Percentiles rank a stretch among this genome's conserved stretches.
Evolutionary conservation across 2,888 invertebrate genomes (phyloP).

Genomic region (Idaea straminata): DNA sequence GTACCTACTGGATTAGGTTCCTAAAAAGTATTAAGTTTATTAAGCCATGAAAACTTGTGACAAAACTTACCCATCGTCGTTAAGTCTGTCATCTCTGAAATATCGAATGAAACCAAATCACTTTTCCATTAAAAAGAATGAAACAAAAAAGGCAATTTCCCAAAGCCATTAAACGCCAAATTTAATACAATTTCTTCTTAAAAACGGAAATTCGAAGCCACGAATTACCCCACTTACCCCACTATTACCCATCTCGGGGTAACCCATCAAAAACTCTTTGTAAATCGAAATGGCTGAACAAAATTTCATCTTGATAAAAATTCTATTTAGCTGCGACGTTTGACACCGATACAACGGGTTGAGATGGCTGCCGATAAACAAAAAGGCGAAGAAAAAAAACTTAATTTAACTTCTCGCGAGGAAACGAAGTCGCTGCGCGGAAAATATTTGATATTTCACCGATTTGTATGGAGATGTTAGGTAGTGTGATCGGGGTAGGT

Average conservation of each 20-base stretch:
- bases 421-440: constrained; percentile 61
- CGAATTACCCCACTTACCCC: constrained; percentile 29
- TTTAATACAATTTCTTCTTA: constrained; percentile 8
- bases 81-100: not conserved
- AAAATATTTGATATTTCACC: constrained; percentile 48
- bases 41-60: not conserved
- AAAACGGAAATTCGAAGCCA: constrained; percentile 36
- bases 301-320: constrained; percentile 75
- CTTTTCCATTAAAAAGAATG: constrained; percentile 2
- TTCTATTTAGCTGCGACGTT: constrained; percentile 70
- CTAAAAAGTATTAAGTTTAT: no score
- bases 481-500: constrained; percentile 33
- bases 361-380: constrained; percentile 74
- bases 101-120: constrained; percentile 4
- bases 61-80: not conserved
- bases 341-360: constrained; percentile 69
- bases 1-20: no score
- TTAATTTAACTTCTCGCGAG: constrained; percentile 73
- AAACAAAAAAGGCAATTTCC: constrained; percentile 32
- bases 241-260: constrained; percentile 18
- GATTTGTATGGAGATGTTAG: constrained; percentile 26
- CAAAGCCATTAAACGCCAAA: constrained; percentile 1
- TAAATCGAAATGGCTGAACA: constrained; percentile 51
- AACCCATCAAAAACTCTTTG: constrained; percentile 28
- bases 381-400: constrained; percentile 64